phyloP scores from a whole-genome alignment of 2,888 invertebrate species.

The Seladonia tumulorum region DNA sequence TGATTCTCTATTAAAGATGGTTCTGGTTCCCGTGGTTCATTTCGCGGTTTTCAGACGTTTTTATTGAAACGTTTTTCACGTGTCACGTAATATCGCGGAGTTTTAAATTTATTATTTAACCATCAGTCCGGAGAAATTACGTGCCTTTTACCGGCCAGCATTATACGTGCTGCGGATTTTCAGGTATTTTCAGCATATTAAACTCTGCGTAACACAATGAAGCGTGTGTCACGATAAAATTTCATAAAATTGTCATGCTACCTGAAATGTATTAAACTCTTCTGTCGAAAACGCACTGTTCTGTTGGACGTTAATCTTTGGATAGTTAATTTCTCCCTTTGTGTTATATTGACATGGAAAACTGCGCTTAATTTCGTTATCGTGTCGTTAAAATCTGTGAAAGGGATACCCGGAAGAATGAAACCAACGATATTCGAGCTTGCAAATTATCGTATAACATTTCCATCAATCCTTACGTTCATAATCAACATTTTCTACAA shows the following conservation, averaged over 20 bases:
- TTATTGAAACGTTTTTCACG: neutral
- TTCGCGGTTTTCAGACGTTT: neutral
- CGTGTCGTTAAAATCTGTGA: neutral
- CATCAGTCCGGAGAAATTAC: neutral
- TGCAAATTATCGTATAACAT: neutral
- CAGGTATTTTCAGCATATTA: neutral
- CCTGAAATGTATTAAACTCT: neutral
- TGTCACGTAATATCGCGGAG: neutral
- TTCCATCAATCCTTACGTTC: neutral
- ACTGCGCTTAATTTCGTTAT: neutral
- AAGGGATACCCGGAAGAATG: neutral
- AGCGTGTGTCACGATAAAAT: neutral
- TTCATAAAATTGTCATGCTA: neutral
- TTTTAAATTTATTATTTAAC: neutral
- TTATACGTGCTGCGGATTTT: neutral
- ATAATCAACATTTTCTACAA: neutral
- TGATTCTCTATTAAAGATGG: too few relatives aligned
- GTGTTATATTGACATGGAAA: neutral
- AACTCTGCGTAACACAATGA: neutral
- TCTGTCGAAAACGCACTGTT: neutral
- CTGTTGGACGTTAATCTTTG: neutral
- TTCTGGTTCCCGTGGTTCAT: neutral
- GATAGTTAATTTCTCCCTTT: neutral
- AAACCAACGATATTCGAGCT: neutral
- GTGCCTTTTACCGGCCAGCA: neutral